phyloP scores from a whole-genome alignment of 2,797 vertebrate genomes.

The Acanthurus tractus region DNA sequence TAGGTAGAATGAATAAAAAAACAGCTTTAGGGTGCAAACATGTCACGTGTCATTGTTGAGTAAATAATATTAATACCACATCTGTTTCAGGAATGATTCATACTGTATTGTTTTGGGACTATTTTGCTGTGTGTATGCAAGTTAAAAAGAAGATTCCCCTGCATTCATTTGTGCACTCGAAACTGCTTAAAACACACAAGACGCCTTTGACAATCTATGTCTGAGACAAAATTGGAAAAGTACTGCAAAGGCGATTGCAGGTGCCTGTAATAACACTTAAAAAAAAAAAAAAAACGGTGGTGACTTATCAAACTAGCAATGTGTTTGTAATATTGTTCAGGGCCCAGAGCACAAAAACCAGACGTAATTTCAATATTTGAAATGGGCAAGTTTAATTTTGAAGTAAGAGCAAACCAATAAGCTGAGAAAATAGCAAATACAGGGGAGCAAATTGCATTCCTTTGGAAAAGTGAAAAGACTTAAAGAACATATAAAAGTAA shows the following conservation, averaged over 20 bases:
- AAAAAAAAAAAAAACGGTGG: constrained; percentile 26
- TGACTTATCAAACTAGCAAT: constrained; percentile 84
- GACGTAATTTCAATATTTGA: constrained; percentile 99
- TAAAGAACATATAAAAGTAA: constrained; percentile 99
- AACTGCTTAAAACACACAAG: constrained; percentile 30
- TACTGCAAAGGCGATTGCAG: constrained; percentile 38
- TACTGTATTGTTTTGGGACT: constrained; percentile 6
- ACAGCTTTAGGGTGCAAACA: constrained; percentile 18
- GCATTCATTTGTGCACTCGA: constrained; percentile 1
- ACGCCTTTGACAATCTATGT: constrained; percentile 31
- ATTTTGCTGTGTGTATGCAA: constrained; percentile 26
- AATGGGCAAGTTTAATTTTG: constrained; percentile 99
- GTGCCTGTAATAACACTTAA: constrained; percentile 69
- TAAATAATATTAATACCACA: constrained; percentile 10
- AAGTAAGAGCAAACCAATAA: constrained; percentile 98
- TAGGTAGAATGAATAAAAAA: constrained; percentile 36
- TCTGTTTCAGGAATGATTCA: constrained; percentile 3
- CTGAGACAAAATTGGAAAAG: constrained; percentile 44
- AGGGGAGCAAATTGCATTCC: constrained; percentile 96
- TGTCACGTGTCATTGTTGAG: constrained; percentile 28
- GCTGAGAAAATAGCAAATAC: constrained; percentile 95
- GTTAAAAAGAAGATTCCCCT: constrained; percentile 16
- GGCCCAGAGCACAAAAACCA: constrained; percentile 92
- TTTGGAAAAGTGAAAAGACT: constrained; percentile 93
- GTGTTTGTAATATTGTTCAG: constrained; percentile 92